Evolutionary conservation across 2,113 vertebrate genomes (phyloP), one percentile per base, ranked within the genome.

Genomic region (Malurus alboscapulatus): DNA sequence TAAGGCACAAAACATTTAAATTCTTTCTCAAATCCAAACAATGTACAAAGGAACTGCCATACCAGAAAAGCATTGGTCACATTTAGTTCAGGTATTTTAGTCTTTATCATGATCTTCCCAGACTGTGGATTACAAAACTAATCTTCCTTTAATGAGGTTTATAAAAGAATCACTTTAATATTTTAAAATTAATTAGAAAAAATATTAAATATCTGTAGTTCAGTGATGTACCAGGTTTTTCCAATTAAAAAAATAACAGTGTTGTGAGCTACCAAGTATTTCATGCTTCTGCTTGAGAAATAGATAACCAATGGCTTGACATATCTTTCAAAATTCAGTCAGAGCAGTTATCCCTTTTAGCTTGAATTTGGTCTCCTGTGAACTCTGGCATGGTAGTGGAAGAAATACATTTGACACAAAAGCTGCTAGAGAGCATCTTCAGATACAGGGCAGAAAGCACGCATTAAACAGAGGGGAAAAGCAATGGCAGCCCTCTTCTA

Each of bases 291-390:
- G 17, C 17, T 78, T 36, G 55, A 78, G 27, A 91, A 62, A 29
- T 67, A 71, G 71, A 2, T 75, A 84, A 63, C 9, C 44, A 55
- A 73, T 24, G 17, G n/a, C 26, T 77, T 51, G 17, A 72, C 3
- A 67, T 58, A 57, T 36, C 61, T 47, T 76, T 69, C 36, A 78
- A 48, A 57, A 68, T 26, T 7, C n/a, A 87, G 9, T 29, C 61
- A 81, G 34, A 87, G 15, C 22, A 74, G 22, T 27, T 45, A 61
- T 63, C 15, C 15, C 10, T 68, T 54, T 62, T 44, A 62, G 53
- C 38, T 45, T 2, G 0, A 84, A 12, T 85, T 50, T 34, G 11
- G 19, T 40, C 19, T 95, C 13, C 48, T 36, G 14, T 0, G 0
- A 73, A 20, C 22, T 85, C 58, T 79, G 24, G 9, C 14, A 67